phyloP scores from a whole-genome alignment of 2,113 vertebrate genomes.

The Pedionomus torquatus region DNA sequence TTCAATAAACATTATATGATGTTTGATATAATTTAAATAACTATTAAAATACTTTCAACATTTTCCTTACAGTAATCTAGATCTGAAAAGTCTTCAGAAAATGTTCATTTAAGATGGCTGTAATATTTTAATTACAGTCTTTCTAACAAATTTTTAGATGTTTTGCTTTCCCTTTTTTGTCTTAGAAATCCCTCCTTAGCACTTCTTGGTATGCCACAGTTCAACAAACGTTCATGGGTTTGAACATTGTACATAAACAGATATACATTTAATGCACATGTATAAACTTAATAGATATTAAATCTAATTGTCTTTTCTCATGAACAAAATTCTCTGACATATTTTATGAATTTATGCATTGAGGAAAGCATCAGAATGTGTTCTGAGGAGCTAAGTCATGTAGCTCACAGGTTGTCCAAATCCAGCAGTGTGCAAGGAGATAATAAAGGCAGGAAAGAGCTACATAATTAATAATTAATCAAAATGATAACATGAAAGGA shows the following conservation, averaged over 20 bases:
- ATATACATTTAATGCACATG: not conserved
- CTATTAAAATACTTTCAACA: not conserved
- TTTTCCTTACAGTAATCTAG: not conserved
- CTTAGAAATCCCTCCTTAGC: not conserved
- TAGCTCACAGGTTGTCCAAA: not conserved
- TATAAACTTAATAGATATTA: not conserved
- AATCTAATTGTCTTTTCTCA: not conserved
- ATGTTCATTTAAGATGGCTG: not conserved
- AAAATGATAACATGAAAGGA: not conserved
- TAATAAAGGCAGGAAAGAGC: not conserved
- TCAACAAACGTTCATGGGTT: not conserved
- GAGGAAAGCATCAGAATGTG: not conserved
- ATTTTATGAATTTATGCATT: not conserved
- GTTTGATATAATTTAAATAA: not conserved
- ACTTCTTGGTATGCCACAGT: not conserved
- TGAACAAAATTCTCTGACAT: not conserved
- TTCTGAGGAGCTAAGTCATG: not conserved
- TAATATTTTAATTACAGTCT: not conserved
- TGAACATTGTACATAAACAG: not conserved
- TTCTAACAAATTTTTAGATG: not conserved
- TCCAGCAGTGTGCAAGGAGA: not conserved
- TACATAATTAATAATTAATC: constrained; percentile 17
- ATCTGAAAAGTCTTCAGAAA: not conserved
- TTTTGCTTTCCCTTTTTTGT: not conserved
- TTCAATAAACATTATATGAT: not conserved